A percentile compares a stretch with the other conserved stretches of the same genome.
Conservation (phyloP, 30 jellyfish, hydroid and myxozoan species). For the Chrysaora quinquecirrha region DNA sequence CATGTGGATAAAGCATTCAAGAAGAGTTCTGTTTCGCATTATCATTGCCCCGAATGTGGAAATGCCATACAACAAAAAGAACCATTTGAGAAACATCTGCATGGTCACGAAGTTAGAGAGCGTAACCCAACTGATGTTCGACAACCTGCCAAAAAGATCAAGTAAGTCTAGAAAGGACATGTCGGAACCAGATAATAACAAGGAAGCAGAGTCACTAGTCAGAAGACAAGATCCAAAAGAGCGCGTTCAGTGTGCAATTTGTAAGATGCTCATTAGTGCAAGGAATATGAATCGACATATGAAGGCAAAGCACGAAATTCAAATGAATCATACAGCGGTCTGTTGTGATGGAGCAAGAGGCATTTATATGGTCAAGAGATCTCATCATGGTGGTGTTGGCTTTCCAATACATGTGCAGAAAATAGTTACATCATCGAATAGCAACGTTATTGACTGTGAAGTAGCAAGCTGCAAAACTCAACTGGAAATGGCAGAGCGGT, state of each 20-base stretch:
- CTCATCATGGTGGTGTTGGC: slow-evolving; percentile 28
- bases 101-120: background rate
- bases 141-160: background rate
- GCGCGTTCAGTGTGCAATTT: slow-evolving; percentile 13
- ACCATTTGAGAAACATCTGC: background rate
- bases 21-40: no score
- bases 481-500: slow-evolving; percentile 29
- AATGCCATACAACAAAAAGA: background rate
- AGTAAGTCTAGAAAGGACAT: background rate
- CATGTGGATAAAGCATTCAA: no score
- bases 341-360: slow-evolving; percentile 40
- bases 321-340: background rate
- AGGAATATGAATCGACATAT: slow-evolving; percentile 15
- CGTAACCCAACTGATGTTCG: background rate
- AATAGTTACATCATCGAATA: background rate
- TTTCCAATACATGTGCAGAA: slow-evolving; percentile 49
- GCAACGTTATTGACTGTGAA: slow-evolving; percentile 10
- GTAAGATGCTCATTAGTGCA: background rate
- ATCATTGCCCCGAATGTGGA: background rate
- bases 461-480: background rate
- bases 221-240: background rate
- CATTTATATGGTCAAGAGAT: slow-evolving; percentile 18
- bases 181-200: background rate
- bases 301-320: background rate
- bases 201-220: background rate